Conservation (phyloP, 2,888 invertebrate species). For the Sphinx pinastri region DNA sequence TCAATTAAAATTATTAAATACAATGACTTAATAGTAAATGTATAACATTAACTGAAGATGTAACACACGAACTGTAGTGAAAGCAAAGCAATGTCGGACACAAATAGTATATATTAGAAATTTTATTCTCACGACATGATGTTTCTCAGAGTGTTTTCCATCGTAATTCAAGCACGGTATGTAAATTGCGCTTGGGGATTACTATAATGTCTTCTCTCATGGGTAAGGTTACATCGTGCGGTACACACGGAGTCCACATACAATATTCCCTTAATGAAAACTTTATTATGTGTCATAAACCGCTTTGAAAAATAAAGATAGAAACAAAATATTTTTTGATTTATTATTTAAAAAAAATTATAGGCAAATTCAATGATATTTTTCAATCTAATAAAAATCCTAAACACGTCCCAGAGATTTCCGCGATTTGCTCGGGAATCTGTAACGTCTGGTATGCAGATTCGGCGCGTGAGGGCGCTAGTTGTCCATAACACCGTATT, state of each 20-base stretch:
- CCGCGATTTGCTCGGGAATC: constrained; percentile 1
- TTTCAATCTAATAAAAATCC: no score
- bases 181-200: constrained; percentile 6
- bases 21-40: no score
- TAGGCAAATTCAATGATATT: no score
- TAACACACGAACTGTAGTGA: constrained; percentile 7
- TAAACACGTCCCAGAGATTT: neutral
- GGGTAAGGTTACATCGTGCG: constrained; percentile 3
- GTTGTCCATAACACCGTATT: constrained; percentile 69
- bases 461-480: constrained; percentile 46
- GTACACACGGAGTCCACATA: neutral
- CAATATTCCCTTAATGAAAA: neutral
- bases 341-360: no score
- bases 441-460: constrained; percentile 31
- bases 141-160: constrained; percentile 17
- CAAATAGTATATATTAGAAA: constrained; percentile 19
- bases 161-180: constrained; percentile 16
- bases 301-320: neutral
- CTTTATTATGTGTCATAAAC: neutral
- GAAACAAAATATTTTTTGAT: no score
- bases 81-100: constrained; percentile 5
- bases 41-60: neutral
- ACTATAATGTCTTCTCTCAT: constrained; percentile 14
- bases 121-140: constrained; percentile 12
- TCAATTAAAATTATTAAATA: no score